Percentiles rank a stretch among this genome's conserved stretches.
phyloP scores from a whole-genome alignment of 1,140 invertebrate species.

The Danaus melanippus region DNA sequence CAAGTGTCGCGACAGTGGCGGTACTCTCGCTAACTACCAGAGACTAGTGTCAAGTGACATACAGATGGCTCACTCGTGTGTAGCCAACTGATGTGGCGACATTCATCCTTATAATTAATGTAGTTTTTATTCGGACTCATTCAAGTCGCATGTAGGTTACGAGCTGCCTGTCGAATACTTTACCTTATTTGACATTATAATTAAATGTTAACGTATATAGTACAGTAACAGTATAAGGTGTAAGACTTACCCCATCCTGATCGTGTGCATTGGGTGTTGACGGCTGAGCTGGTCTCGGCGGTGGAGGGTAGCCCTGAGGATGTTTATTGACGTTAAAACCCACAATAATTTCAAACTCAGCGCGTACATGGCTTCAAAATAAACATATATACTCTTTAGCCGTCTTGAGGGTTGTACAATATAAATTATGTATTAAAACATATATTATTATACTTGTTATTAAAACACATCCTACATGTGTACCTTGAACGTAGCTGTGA shows the following conservation, averaged over 20 bases:
- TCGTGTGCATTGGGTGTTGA: constrained; percentile 71
- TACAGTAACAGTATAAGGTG: no score
- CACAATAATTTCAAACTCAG: not conserved
- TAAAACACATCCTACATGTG: no score
- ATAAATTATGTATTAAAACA: no score
- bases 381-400: no score
- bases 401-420: no score
- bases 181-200: not conserved
- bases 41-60: constrained; percentile 34
- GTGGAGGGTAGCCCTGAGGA: constrained; percentile 63
- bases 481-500: no score
- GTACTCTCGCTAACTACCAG: constrained; percentile 14
- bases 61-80: constrained; percentile 30
- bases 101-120: constrained; percentile 34
- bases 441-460: no score
- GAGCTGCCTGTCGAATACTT: not conserved
- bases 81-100: constrained; percentile 42
- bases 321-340: constrained; percentile 13
- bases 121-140: constrained; percentile 13
- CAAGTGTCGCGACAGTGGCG: constrained; percentile 26
- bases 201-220: no score
- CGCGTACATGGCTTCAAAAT: not conserved
- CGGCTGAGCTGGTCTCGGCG: constrained; percentile 68
- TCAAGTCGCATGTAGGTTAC: constrained; percentile 9
- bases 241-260: constrained; percentile 66